Conservation (phyloP, 2,888 invertebrate genomes). For the Clepsis dumicolana region DNA sequence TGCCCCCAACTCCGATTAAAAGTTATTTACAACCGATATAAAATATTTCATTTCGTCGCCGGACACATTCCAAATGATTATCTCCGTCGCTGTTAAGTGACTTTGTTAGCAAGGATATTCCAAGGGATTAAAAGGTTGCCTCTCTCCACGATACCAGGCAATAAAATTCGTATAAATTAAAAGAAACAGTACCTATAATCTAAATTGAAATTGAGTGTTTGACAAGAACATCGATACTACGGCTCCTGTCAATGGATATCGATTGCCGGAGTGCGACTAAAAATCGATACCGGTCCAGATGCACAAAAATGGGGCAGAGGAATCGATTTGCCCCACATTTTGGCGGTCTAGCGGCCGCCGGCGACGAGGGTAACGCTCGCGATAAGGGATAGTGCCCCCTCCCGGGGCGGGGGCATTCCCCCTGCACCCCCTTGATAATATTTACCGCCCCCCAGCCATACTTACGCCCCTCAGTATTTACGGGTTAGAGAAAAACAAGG, state of each 20-base stretch:
- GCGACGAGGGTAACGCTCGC: constrained; percentile 84
- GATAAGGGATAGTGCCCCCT: constrained; percentile 86
- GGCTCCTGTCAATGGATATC: constrained; percentile 47
- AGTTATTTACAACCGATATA: constrained; percentile 73
- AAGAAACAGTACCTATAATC: neutral
- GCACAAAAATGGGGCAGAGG: constrained; percentile 84
- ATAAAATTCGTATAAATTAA: constrained; percentile 11
- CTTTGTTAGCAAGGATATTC: constrained; percentile 67
- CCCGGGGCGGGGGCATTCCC: constrained; percentile 67
- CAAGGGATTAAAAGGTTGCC: constrained; percentile 5
- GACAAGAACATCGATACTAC: constrained; percentile 1
- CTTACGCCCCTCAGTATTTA: constrained; percentile 86
- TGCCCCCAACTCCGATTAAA: constrained; percentile 58
- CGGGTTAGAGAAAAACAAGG: constrained; percentile 87
- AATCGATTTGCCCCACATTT: constrained; percentile 86
- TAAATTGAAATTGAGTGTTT: neutral
- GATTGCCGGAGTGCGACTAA: constrained; percentile 53
- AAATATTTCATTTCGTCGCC: constrained; percentile 69
- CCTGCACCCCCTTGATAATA: constrained; percentile 81
- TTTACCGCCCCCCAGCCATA: constrained; percentile 86
- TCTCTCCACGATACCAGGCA: neutral
- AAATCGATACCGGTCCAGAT: constrained; percentile 85
- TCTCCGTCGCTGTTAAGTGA: constrained; percentile 68
- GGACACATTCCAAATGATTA: constrained; percentile 74
- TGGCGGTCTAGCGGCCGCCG: constrained; percentile 81